These are phyloP conservation scores for Patella caerulea DNA, from an alignment of 2,888 invertebrate species.

Conservation along the genomic window DNA sequence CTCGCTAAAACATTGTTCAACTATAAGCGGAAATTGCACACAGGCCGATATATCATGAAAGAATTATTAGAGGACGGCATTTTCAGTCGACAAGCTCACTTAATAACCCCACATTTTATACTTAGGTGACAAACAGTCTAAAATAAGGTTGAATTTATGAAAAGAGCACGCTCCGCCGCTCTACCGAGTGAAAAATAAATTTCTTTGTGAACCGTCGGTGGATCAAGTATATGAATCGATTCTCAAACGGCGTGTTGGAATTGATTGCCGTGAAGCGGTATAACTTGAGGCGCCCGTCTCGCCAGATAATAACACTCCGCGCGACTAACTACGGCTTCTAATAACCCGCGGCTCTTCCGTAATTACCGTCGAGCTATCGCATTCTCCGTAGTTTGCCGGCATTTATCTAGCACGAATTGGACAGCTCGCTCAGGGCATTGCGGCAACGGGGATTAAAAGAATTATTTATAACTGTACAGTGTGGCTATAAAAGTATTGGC, in stretches of 20 bases:
- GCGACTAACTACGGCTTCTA: slow-evolving; percentile 10
- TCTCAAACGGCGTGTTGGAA: slow-evolving; percentile 16
- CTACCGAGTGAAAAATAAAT: slow-evolving; percentile 23
- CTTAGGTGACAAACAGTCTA: too few species aligned
- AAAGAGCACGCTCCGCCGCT: slow-evolving; percentile 13
- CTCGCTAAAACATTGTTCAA: too few species aligned
- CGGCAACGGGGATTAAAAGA: slow-evolving; percentile 2
- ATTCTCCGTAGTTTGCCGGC: slow-evolving; percentile 12
- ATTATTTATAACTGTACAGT: slow-evolving; percentile 2
- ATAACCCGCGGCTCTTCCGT: slow-evolving; percentile 11
- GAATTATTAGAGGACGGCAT: too few species aligned
- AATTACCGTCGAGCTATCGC: slow-evolving; percentile 4
- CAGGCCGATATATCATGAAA: too few species aligned
- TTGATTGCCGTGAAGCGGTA: slow-evolving; percentile 19
- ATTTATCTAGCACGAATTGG: slow-evolving; percentile 5
- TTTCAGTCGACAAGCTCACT: too few species aligned
- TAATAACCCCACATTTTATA: too few species aligned
- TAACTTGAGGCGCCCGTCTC: slow-evolving; percentile 21
- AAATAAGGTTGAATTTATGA: slow-evolving; percentile 5
- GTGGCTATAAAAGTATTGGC: slow-evolving; percentile 4
- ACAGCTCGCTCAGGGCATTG: background rate
- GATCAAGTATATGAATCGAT: slow-evolving; percentile 5
- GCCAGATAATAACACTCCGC: slow-evolving; percentile 20
- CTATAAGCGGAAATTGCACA: too few species aligned
- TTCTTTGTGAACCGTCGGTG: slow-evolving; percentile 14